These are phyloP conservation scores for Melanotaenia nigrans DNA, from an alignment of 2,797 vertebrate genomes.

Conservation along the genomic window DNA sequence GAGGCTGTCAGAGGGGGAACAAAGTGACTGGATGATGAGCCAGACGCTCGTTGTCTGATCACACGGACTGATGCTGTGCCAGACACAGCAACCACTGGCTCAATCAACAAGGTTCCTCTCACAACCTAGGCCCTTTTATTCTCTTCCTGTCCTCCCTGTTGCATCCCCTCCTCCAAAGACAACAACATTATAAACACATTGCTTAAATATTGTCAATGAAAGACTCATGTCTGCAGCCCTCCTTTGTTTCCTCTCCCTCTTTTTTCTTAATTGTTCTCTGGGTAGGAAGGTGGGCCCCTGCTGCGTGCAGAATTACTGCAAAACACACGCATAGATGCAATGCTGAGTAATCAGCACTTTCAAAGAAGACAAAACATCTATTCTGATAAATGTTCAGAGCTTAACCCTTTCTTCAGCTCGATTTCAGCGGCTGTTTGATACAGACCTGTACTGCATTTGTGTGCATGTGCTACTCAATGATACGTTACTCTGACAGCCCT, in stretches of 20 bases:
- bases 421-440: conserved; percentile 20
- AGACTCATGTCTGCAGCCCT: conserved; percentile 27
- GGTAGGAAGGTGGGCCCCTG: conserved; percentile 51
- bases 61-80: conserved; percentile 78
- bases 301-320: conserved; percentile 48
- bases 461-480: conserved; percentile 50
- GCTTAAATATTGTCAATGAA: conserved; percentile 40
- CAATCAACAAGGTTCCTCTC: conserved; percentile 74
- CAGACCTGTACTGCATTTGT: conserved; percentile 50
- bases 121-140: conserved; percentile 63
- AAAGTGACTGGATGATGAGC: conserved; percentile 81
- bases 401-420: conserved; percentile 33
- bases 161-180: conserved; percentile 16
- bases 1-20: conserved; percentile 78
- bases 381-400: conserved; percentile 34
- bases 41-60: conserved; percentile 76
- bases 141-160: conserved; percentile 37
- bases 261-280: conserved; percentile 56
- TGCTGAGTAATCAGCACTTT: conserved; percentile 45
- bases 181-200: conserved; percentile 1
- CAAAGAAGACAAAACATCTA: conserved; percentile 38
- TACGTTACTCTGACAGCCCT: conserved; percentile 63
- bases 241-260: conserved; percentile 11
- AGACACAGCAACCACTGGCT: conserved; percentile 73
- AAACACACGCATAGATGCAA: conserved; percentile 11